Conservation (phyloP, 2,888 invertebrate genomes). For the Choristoneura rosaceana region DNA sequence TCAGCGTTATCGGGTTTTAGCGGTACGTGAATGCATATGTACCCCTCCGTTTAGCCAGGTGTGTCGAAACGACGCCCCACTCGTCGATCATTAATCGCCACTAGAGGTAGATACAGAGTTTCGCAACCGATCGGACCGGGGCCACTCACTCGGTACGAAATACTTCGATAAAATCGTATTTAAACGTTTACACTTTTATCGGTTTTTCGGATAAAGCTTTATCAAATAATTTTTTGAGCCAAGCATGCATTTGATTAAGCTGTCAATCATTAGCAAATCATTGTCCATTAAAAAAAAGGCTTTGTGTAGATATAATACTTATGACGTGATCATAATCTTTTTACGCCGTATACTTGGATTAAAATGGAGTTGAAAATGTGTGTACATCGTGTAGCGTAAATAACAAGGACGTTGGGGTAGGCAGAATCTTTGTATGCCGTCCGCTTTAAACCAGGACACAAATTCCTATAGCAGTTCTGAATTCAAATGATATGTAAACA, state of each 20-base stretch:
- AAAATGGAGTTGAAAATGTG: background rate
- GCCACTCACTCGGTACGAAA: conserved; percentile 79
- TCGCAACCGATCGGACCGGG: conserved; percentile 75
- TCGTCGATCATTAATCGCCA: conserved; percentile 77
- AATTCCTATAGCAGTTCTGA: conserved; percentile 33
- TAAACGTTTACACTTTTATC: conserved; percentile 57
- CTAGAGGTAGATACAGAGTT: conserved; percentile 70
- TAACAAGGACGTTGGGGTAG: conserved; percentile 21
- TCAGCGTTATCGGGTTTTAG: conserved; percentile 59
- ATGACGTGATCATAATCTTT: background rate
- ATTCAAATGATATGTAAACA: conserved; percentile 42
- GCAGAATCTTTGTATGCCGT: conserved; percentile 14
- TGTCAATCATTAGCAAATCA: background rate
- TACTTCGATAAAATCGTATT: conserved; percentile 64
- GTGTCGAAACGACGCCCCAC: conserved; percentile 80
- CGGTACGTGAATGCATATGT: conserved; percentile 60
- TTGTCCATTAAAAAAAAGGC: background rate
- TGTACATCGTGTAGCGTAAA: background rate
- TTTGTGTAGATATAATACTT: too few relatives aligned
- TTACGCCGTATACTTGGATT: background rate
- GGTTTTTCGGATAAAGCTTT: conserved; percentile 22
- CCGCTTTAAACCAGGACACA: conserved; percentile 20
- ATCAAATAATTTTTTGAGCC: background rate
- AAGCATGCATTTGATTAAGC: background rate
- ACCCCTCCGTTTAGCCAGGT: conserved; percentile 64